Evolutionary conservation across 2,113 vertebrate species (phyloP).

Genomic region (Astur gentilis): DNA sequence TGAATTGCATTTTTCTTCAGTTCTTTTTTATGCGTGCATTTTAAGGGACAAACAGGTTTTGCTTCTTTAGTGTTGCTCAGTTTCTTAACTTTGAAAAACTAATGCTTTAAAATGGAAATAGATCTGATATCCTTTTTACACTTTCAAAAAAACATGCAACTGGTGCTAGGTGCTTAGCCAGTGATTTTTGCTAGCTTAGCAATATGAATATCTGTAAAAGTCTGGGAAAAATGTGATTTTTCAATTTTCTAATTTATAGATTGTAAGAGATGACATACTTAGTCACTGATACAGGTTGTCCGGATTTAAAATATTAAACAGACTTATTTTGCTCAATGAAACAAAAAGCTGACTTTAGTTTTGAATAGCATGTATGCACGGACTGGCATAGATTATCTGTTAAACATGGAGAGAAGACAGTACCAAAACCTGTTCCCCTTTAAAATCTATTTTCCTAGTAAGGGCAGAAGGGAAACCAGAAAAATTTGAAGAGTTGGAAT

Average conservation of each 20-base stretch:
- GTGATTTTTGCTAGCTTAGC: neutral
- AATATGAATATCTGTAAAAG: neutral
- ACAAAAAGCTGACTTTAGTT: neutral
- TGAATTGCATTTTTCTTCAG: neutral
- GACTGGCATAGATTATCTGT: neutral
- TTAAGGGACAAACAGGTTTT: neutral
- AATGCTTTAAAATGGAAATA: neutral
- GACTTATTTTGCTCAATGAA: neutral
- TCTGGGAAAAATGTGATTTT: neutral
- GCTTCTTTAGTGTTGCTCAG: neutral
- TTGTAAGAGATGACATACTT: neutral
- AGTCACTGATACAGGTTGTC: neutral
- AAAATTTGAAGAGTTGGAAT: neutral
- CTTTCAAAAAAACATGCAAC: neutral
- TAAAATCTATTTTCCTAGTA: neutral
- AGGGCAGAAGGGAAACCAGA: neutral
- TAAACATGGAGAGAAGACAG: neutral
- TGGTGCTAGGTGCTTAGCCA: neutral
- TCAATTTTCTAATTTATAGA: neutral
- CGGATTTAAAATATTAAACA: neutral
- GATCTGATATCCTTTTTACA: neutral
- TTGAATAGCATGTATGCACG: neutral
- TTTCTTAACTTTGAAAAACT: neutral
- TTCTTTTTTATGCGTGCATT: neutral
- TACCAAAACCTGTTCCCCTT: neutral